These are phyloP conservation scores for Psittacus erithacus DNA, from an alignment of 2,113 vertebrate genomes.

Conservation along the genomic window DNA sequence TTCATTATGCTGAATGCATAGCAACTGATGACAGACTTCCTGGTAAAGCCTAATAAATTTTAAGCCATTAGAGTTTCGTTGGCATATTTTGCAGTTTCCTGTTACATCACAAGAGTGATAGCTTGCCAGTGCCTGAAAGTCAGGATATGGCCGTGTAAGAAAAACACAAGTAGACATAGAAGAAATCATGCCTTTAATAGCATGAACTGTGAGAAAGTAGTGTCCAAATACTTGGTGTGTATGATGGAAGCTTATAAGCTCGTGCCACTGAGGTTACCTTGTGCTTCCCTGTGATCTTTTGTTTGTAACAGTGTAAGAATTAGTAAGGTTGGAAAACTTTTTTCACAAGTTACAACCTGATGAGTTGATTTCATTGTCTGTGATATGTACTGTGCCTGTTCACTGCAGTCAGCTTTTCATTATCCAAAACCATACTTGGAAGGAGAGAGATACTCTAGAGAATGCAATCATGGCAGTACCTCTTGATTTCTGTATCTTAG, in stretches of 20 bases:
- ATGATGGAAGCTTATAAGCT: background rate
- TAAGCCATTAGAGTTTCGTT: background rate
- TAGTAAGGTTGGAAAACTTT: background rate
- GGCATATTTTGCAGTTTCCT: background rate
- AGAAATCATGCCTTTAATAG: background rate
- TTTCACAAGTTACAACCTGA: background rate
- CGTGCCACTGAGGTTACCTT: background rate
- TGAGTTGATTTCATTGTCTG: background rate
- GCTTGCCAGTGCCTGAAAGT: background rate
- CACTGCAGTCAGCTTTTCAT: background rate
- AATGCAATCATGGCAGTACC: background rate
- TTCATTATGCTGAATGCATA: background rate
- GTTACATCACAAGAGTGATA: background rate
- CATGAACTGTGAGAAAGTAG: background rate
- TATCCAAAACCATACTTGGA: background rate
- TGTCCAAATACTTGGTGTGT: background rate
- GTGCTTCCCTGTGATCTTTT: background rate
- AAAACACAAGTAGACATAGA: background rate
- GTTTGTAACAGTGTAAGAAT: background rate
- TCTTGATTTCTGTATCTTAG: background rate
- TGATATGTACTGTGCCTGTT: background rate
- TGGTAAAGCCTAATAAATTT: background rate
- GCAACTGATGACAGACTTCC: background rate
- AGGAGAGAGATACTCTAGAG: background rate
- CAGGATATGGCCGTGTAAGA: background rate